A percentile compares a stretch with the other conserved stretches of the same genome.
Evolutionary conservation across 2,888 invertebrate genomes (phyloP).

Genomic region (Cephus pygmeus): DNA sequence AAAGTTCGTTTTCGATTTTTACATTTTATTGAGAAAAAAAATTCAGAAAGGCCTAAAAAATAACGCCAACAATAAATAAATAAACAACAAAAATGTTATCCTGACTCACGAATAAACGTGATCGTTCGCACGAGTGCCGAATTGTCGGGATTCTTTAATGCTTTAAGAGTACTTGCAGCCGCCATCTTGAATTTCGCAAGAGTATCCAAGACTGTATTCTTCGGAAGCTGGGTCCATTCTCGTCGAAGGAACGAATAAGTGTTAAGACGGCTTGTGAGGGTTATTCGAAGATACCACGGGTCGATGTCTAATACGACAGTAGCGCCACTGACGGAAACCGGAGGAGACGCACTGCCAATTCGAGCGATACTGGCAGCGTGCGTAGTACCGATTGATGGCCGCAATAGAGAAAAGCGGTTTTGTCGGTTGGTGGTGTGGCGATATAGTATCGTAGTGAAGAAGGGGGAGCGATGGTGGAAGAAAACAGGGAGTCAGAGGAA

Average conservation of each 20-base stretch:
- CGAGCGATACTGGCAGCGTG: background rate
- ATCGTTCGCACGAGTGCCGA: background rate
- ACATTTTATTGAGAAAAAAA: background rate
- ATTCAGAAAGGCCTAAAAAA: background rate
- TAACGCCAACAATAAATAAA: background rate
- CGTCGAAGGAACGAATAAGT: background rate
- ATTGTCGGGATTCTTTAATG: background rate
- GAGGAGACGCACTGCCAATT: background rate
- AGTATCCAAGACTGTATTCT: background rate
- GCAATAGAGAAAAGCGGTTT: background rate
- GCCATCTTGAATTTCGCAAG: background rate
- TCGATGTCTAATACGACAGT: background rate
- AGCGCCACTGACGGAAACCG: background rate
- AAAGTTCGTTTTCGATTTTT: background rate
- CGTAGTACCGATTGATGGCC: background rate
- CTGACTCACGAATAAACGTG: background rate
- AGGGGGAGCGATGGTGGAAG: background rate
- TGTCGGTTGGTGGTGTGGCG: background rate
- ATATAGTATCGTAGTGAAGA: background rate
- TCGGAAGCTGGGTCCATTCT: background rate
- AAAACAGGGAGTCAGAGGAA: background rate
- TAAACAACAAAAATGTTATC: background rate
- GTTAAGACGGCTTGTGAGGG: background rate
- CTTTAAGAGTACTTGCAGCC: background rate
- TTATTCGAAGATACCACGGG: background rate